phyloP scores from a whole-genome alignment of 2,113 vertebrate species.

The Strix uralensis region DNA sequence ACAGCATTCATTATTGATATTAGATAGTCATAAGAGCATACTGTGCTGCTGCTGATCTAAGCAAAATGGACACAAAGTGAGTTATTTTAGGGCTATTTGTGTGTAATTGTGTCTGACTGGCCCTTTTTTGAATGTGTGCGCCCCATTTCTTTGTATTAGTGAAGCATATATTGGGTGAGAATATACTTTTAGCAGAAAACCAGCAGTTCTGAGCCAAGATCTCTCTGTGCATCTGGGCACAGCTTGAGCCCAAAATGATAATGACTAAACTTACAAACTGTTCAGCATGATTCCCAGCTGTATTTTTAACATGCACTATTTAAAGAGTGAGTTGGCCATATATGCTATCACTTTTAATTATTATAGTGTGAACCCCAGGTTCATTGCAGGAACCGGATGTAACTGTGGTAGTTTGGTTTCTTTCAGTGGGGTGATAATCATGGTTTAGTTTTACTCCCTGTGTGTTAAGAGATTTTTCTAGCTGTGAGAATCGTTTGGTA shows the following conservation, averaged over 20 bases:
- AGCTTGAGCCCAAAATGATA: neutral
- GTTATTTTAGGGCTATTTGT: neutral
- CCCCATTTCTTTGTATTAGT: neutral
- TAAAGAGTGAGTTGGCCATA: neutral
- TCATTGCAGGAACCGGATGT: neutral
- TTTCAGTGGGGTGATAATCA: neutral
- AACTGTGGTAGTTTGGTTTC: neutral
- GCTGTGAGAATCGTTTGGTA: neutral
- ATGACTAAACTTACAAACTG: neutral
- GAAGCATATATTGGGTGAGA: neutral
- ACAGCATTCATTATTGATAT: neutral
- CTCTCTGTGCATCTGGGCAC: neutral
- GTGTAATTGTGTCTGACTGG: neutral
- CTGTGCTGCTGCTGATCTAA: constrained; percentile 11
- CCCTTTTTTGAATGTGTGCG: neutral
- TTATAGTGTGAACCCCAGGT: neutral
- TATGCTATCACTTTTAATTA: neutral
- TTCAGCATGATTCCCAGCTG: neutral
- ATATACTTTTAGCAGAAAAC: neutral
- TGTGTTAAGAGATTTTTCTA: neutral
- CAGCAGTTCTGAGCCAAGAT: neutral
- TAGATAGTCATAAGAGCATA: neutral
- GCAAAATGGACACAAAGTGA: neutral
- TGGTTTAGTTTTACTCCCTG: neutral
- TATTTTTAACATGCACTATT: neutral